Conservation (phyloP, 2,113 vertebrate genomes). For the Entomyzon cyanotis region DNA sequence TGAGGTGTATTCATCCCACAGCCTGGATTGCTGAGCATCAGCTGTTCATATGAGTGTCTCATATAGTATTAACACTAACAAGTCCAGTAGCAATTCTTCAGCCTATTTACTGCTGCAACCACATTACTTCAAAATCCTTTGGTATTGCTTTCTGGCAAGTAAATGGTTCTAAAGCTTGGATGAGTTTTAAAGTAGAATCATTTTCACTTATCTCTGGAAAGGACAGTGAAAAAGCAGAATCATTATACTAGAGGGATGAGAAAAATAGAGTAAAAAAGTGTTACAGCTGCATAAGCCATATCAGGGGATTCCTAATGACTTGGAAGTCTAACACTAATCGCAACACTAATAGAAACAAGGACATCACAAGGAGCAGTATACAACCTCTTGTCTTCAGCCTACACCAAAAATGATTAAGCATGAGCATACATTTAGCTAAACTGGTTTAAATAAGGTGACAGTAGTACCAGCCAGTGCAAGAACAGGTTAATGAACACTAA, state of each 20-base stretch:
- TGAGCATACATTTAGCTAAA: not conserved
- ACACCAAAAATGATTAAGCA: not conserved
- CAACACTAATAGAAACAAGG: not conserved
- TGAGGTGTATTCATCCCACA: not conserved
- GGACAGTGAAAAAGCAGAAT: not conserved
- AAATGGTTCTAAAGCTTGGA: not conserved
- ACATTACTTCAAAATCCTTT: not conserved
- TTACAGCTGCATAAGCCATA: not conserved
- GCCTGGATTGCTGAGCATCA: not conserved
- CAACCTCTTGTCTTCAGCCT: not conserved
- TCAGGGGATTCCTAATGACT: not conserved
- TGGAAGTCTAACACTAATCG: not conserved
- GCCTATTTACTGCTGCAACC: not conserved
- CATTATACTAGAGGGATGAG: not conserved
- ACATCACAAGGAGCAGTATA: not conserved
- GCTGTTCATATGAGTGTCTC: not conserved
- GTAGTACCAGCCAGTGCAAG: not conserved
- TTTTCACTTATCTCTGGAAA: not conserved
- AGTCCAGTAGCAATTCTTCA: not conserved
- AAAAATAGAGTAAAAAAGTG: not conserved
- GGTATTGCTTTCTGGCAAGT: not conserved
- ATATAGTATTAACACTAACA: not conserved
- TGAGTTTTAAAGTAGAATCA: not conserved
- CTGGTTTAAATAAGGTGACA: not conserved
- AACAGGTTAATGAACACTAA: not conserved